Evolutionary conservation across 2,797 vertebrate species (phyloP).

Genomic region (Tenualosa thibaudeaui): DNA sequence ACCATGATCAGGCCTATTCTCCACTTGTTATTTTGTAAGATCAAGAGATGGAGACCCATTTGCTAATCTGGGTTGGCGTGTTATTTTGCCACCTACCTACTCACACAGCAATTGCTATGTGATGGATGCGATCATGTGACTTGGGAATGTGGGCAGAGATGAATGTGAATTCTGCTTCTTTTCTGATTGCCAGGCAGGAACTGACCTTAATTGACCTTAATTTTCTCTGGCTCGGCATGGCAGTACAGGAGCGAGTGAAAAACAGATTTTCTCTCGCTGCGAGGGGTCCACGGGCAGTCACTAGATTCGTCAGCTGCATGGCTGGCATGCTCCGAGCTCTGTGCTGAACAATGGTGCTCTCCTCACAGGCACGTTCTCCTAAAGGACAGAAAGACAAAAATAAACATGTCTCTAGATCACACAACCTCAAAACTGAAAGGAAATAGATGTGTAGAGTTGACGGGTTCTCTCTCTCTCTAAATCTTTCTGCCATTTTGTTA

Average conservation of each 20-base stretch:
- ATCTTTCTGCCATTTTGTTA: neutral
- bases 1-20: neutral
- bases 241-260: neutral
- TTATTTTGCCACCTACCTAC: constrained; percentile 9
- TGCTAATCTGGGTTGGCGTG: neutral
- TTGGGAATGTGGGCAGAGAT: neutral
- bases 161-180: constrained; percentile 23
- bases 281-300: neutral
- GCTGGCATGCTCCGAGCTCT: neutral
- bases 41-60: neutral
- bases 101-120: neutral
- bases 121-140: neutral
- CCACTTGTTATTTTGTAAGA: neutral
- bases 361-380: neutral
- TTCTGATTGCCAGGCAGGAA: constrained; percentile 17
- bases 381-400: constrained; percentile 1
- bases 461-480: neutral
- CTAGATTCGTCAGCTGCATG: neutral
- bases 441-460: neutral
- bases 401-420: neutral
- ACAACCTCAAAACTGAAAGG: neutral
- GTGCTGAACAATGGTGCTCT: neutral
- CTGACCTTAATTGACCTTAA: constrained; percentile 24
- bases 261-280: neutral
- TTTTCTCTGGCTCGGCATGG: neutral